A percentile compares a stretch with the other conserved stretches of the same genome.
These are phyloP conservation scores for Mesitornis unicolor DNA, from an alignment of 2,113 vertebrate genomes.

Conservation along the genomic window DNA sequence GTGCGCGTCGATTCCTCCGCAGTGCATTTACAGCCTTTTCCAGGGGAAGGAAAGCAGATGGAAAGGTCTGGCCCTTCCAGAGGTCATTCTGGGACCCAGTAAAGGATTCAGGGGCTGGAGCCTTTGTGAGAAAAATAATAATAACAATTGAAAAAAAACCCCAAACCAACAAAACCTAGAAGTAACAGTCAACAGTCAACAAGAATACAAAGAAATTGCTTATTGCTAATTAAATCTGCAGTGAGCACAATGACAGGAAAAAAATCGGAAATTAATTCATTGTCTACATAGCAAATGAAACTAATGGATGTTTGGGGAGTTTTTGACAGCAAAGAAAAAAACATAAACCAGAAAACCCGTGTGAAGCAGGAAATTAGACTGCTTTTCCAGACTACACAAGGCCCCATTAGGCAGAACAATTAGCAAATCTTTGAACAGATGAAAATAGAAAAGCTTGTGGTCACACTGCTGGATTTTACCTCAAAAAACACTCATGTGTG, in stretches of 20 bases:
- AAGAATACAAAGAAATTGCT: background rate
- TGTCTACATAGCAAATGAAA: background rate
- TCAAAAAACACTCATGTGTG: background rate
- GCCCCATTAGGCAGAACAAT: slow-evolving; percentile 46
- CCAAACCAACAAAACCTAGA: background rate
- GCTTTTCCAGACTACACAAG: background rate
- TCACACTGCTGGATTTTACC: background rate
- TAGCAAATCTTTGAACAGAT: slow-evolving; percentile 8
- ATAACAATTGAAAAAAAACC: background rate
- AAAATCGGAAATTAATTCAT: slow-evolving; percentile 48
- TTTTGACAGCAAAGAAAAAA: slow-evolving; percentile 10
- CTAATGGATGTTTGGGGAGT: background rate
- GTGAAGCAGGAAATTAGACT: slow-evolving; percentile 31
- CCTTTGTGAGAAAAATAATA: background rate
- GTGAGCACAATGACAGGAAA: background rate
- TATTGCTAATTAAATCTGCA: slow-evolving; percentile 35
- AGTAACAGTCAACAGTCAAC: background rate
- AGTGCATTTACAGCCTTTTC: background rate
- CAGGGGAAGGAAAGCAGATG: background rate
- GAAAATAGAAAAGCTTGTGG: slow-evolving; percentile 4
- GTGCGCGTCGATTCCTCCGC: background rate
- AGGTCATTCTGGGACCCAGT: background rate
- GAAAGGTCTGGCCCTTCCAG: background rate
- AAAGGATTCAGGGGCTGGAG: background rate
- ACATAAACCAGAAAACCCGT: background rate